Percentiles rank a stretch among this genome's conserved stretches.
phyloP scores from a whole-genome alignment of 2,797 vertebrate genomes.

The Moxostoma hubbsi region DNA sequence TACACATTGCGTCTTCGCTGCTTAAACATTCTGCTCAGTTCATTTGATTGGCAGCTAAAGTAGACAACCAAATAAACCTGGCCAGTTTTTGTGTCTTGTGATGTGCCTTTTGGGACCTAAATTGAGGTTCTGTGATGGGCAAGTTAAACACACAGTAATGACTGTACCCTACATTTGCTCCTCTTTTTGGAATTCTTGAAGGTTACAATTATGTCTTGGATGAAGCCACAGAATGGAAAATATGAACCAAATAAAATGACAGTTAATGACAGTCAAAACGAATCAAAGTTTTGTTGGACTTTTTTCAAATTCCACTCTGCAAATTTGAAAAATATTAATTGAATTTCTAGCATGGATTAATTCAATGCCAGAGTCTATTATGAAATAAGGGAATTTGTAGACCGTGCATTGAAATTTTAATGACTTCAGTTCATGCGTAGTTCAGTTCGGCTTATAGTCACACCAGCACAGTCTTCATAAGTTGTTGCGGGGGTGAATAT shows the following conservation, averaged over 20 bases:
- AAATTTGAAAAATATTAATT: neutral
- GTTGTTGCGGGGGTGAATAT: neutral
- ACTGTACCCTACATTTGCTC: neutral
- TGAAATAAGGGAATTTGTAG: neutral
- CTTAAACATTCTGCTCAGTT: conserved; percentile 41
- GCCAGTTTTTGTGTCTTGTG: conserved; percentile 35
- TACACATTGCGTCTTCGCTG: conserved; percentile 8
- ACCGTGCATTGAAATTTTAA: neutral
- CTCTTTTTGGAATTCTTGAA: conserved; percentile 19
- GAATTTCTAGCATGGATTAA: neutral
- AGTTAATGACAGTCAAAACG: neutral
- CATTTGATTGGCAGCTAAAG: conserved; percentile 46
- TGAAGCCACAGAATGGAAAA: neutral
- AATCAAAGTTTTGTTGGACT: neutral
- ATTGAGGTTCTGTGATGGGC: conserved; percentile 34
- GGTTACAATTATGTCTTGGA: neutral
- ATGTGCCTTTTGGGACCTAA: conserved; percentile 49
- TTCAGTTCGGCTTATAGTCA: neutral
- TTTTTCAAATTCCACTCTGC: neutral
- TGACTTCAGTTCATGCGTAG: neutral
- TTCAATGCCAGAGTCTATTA: neutral
- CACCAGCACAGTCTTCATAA: neutral
- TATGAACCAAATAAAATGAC: neutral
- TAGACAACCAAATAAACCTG: conserved; percentile 41
- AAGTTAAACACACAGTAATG: conserved; percentile 19